Percentiles rank a stretch among this genome's conserved stretches.
phyloP scores from a whole-genome alignment of 1,140 invertebrate species.

The Calliphora vicina region DNA sequence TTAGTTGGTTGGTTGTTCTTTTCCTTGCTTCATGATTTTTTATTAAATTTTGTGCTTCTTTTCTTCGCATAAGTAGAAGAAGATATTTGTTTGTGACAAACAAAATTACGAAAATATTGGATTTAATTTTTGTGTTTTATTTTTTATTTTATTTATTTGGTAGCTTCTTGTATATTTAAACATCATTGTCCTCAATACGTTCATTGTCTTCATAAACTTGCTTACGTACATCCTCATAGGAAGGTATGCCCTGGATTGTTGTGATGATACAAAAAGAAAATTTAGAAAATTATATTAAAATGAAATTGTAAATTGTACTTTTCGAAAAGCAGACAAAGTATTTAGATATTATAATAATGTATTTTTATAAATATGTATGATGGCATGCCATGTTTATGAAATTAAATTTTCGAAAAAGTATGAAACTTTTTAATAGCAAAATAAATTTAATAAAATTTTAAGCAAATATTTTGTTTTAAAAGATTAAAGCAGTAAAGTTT shows the following conservation, averaged over 20 bases:
- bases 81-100: neutral
- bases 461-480: too few relatives aligned
- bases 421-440: neutral
- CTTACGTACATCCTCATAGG: constrained; percentile 52
- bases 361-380: neutral
- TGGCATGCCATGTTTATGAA: neutral
- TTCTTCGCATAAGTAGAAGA: neutral
- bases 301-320: neutral
- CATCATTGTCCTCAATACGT: constrained; percentile 37
- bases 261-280: neutral
- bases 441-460: neutral
- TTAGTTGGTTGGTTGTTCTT: neutral
- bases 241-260: constrained; percentile 20
- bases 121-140: neutral
- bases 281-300: neutral
- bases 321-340: too few relatives aligned
- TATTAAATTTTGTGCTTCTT: neutral
- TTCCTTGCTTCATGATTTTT: neutral
- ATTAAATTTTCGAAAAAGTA: neutral
- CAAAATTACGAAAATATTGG: neutral
- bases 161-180: constrained; percentile 12
- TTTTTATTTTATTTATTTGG: neutral
- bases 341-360: too few relatives aligned
- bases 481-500: too few relatives aligned
- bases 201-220: constrained; percentile 47